Evolutionary conservation across 2,113 vertebrate species (phyloP), one percentile per base, ranked within the genome.

Genomic region (Herpetotheres cachinnans): DNA sequence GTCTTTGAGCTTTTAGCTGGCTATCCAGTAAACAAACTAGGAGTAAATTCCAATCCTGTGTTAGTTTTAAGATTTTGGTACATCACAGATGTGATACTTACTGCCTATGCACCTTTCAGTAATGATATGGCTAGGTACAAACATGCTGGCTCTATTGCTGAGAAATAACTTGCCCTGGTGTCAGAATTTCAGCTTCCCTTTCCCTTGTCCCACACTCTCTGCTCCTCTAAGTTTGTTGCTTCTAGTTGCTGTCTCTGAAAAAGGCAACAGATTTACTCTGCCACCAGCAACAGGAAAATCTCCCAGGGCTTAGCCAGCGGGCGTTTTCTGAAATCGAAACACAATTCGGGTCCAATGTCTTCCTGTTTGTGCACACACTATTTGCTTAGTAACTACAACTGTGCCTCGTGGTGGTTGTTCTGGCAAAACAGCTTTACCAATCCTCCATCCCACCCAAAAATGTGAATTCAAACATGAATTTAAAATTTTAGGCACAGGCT

Each of bases 321-420:
- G 36, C 22, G 73, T 32, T 42, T 83, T 88, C 83, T 81, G 26
- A 78, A 95, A 82, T 82, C 20, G 7, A 44, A 58, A 80, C 73
- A 9, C 8, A 50, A 8, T 83, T 40, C 73, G 36, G 29, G 55
- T 25, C 71, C 67, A 79, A 11, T 12, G 12, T 26, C 36, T 54
- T 78, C 18, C 40, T 8, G 3, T 82, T 38, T 65, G 54, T 17
- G 44, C 54, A 56, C 5, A 19, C 2, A 5, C 11, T 30, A 69
- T n/a, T 79, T 72, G 16, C 15, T 77, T 17, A 47, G 11, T n/a
- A 92, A 65, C 16, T 72, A 80, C 14, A 88, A 7, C 46, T 49
- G 30, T 10, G 16, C 24, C n/a, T 44, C 1, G 1, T 17, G 21
- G 32, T 13, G 70, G 30, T 47, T 2, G 0, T 42, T 30, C 13